These are phyloP conservation scores for Chlorodrepanis virens DNA, from an alignment of 2,113 vertebrate species.

Conservation along the genomic window DNA sequence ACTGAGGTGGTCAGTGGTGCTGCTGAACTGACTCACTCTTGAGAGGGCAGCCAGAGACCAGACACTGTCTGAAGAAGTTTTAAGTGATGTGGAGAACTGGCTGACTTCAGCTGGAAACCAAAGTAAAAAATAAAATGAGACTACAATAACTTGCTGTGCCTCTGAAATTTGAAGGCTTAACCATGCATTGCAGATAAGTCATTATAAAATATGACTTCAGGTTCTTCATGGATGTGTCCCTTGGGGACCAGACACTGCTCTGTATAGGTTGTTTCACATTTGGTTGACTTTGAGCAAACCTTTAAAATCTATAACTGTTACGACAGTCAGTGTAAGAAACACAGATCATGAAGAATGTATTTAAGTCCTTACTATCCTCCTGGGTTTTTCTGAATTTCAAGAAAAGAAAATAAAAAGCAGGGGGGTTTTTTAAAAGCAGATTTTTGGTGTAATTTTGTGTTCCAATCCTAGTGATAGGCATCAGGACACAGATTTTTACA, in stretches of 20 bases:
- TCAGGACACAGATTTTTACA: not conserved
- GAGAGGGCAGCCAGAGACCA: not conserved
- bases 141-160: not conserved
- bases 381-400: not conserved
- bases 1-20: not conserved
- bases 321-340: not conserved
- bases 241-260: not conserved
- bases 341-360: not conserved
- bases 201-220: constrained; percentile 4
- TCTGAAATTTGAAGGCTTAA: not conserved
- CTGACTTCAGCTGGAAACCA: not conserved
- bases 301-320: not conserved
- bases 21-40: not conserved
- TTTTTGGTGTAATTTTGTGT: not conserved
- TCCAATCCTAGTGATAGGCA: not conserved
- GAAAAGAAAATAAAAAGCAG: not conserved
- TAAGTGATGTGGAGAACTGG: not conserved
- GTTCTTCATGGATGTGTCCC: not conserved
- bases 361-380: not conserved
- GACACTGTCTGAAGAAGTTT: not conserved
- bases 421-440: accelerated
- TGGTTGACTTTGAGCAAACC: not conserved
- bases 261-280: not conserved
- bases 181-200: not conserved
- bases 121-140: not conserved